Evolutionary conservation across 2,888 invertebrate genomes (phyloP).

Genomic region (Phanerotoma sp.): DNA sequence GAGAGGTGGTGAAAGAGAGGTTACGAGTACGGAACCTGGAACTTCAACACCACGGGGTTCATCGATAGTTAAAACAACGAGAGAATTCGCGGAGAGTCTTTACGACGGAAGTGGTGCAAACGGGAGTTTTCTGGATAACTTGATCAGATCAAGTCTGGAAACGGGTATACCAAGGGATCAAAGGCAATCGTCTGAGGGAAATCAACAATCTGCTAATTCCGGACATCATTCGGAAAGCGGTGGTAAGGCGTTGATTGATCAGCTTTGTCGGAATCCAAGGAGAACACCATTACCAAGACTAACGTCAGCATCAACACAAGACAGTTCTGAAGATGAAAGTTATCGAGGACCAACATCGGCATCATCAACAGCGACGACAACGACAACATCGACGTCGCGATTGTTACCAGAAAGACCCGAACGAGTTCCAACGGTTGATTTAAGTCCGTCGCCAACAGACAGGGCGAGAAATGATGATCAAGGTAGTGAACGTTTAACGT

Average conservation of each 20-base stretch:
- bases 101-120: conserved; percentile 70
- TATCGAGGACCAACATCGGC: conserved; percentile 45
- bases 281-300: conserved; percentile 60
- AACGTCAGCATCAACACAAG: conserved; percentile 46
- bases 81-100: conserved; percentile 67
- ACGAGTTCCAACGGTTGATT: conserved; percentile 54
- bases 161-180: conserved; percentile 62
- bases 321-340: conserved; percentile 60
- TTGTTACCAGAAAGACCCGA: conserved; percentile 50
- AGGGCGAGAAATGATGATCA: conserved; percentile 46
- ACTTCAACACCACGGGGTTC: conserved; percentile 52
- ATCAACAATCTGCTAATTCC: conserved; percentile 55
- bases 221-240: conserved; percentile 60
- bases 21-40: conserved; percentile 39
- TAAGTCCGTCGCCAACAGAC: conserved; percentile 54
- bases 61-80: conserved; percentile 59
- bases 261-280: conserved; percentile 66
- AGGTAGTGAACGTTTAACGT: conserved; percentile 51
- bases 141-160: conserved; percentile 80
- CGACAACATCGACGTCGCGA: no score
- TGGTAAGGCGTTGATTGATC: conserved; percentile 67
- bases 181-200: conserved; percentile 46
- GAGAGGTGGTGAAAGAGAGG: conserved; percentile 41
- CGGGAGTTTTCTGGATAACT: conserved; percentile 79
- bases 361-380: no score